Conservation (phyloP, 1,140 invertebrate genomes). For the Pseudoatta argentina region DNA sequence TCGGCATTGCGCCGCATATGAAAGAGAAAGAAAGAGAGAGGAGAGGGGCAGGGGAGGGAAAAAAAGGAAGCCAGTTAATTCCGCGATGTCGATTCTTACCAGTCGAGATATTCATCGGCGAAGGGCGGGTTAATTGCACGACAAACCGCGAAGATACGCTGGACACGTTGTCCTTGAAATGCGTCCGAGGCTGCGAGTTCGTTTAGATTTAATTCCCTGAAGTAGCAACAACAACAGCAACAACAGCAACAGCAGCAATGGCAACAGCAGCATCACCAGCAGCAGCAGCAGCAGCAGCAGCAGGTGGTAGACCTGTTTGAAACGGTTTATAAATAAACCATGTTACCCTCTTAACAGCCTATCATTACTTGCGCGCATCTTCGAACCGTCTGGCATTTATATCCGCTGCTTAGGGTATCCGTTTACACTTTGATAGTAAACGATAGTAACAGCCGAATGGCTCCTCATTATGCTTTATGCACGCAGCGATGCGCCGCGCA, state of each 20-base stretch:
- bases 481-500: not conserved
- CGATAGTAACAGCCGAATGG: not conserved
- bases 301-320: slow-evolving; percentile 48
- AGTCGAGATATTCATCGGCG: slow-evolving; percentile 18
- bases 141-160: slow-evolving; percentile 47
- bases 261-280: no score
- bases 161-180: slow-evolving; percentile 42
- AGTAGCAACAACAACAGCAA: not conserved
- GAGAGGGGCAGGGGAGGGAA: not conserved
- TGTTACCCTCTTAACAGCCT: slow-evolving; percentile 32
- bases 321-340: slow-evolving; percentile 71
- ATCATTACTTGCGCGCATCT: slow-evolving; percentile 38
- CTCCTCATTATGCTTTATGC: slow-evolving; percentile 22
- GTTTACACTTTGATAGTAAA: slow-evolving; percentile 29
- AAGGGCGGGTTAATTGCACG: slow-evolving; percentile 50
- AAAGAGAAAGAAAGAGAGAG: not conserved
- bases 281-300: not conserved
- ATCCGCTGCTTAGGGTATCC: slow-evolving; percentile 15
- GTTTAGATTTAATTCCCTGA: slow-evolving; percentile 1
- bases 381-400: not conserved
- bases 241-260: not conserved
- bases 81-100: slow-evolving; percentile 39
- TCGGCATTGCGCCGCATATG: no score
- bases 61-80: slow-evolving; percentile 44
- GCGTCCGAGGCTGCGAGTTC: slow-evolving; percentile 27